phyloP scores from a whole-genome alignment of 2,888 invertebrate genomes.

The Microchrysa polita region DNA sequence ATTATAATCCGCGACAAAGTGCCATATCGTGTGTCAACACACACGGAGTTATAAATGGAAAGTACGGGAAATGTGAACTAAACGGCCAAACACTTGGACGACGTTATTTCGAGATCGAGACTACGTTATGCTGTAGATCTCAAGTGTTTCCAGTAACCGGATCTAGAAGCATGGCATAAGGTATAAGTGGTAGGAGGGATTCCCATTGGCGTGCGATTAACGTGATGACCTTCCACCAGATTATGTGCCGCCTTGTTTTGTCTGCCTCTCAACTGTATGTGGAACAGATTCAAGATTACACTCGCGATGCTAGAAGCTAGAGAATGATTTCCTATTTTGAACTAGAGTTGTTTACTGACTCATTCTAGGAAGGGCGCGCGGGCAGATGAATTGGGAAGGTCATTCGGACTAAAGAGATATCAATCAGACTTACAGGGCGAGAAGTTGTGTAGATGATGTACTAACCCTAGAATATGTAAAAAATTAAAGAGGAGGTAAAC shows the following conservation, averaged over 20 bases:
- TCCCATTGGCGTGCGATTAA: background rate
- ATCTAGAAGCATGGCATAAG: too few species aligned
- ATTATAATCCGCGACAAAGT: background rate
- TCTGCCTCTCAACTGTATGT: background rate
- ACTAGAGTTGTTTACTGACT: background rate
- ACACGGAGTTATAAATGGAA: background rate
- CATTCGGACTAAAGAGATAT: background rate
- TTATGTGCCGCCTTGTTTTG: constrained; percentile 14
- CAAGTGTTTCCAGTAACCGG: background rate
- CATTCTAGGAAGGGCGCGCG: background rate
- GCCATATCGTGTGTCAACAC: constrained; percentile 1
- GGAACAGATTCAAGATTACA: background rate
- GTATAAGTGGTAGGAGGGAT: background rate
- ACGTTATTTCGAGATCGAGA: background rate
- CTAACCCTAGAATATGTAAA: background rate
- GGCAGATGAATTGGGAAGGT: background rate
- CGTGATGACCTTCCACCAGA: constrained; percentile 34
- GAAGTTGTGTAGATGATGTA: background rate
- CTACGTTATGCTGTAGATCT: background rate
- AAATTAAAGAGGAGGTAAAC: background rate
- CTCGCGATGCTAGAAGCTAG: constrained; percentile 1
- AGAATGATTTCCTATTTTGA: constrained; percentile 19
- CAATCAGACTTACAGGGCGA: background rate
- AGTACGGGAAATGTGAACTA: background rate
- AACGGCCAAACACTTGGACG: background rate